These are phyloP conservation scores for Gymnocypris eckloni DNA, from an alignment of 2,797 vertebrate genomes.

Conservation along the genomic window DNA sequence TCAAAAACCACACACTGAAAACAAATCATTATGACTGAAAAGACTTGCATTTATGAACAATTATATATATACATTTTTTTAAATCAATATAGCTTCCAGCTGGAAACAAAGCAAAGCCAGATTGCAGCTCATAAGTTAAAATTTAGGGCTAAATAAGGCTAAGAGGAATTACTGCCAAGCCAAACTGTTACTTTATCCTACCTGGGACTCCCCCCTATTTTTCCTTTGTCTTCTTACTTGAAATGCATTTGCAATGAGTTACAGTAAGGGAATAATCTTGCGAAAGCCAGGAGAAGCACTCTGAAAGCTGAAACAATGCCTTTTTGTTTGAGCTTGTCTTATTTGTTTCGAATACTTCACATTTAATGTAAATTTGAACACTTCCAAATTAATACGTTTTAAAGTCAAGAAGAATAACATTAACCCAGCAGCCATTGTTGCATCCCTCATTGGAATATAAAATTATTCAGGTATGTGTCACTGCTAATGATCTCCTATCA, in stretches of 20 bases:
- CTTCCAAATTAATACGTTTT: neutral
- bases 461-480: neutral
- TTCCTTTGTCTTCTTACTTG: slow-evolving; percentile 17
- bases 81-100: slow-evolving; percentile 27
- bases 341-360: neutral
- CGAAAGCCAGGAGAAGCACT: neutral
- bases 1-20: slow-evolving; percentile 31
- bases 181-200: slow-evolving; percentile 41
- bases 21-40: slow-evolving; percentile 29
- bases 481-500: neutral
- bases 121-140: slow-evolving; percentile 5
- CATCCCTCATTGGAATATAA: neutral
- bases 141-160: slow-evolving; percentile 11
- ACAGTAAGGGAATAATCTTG: neutral
- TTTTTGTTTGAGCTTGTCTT: neutral
- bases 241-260: slow-evolving; percentile 28
- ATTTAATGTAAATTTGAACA: neutral
- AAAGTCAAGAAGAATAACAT: neutral
- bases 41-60: slow-evolving; percentile 18
- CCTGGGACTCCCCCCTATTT: neutral
- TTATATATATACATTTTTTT: slow-evolving; percentile 14
- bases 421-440: neutral
- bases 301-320: neutral
- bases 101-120: slow-evolving; percentile 10
- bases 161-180: slow-evolving; percentile 11